These are phyloP conservation scores for Lacanobia oleracea DNA, from an alignment of 2,888 invertebrate species.

Conservation along the genomic window DNA sequence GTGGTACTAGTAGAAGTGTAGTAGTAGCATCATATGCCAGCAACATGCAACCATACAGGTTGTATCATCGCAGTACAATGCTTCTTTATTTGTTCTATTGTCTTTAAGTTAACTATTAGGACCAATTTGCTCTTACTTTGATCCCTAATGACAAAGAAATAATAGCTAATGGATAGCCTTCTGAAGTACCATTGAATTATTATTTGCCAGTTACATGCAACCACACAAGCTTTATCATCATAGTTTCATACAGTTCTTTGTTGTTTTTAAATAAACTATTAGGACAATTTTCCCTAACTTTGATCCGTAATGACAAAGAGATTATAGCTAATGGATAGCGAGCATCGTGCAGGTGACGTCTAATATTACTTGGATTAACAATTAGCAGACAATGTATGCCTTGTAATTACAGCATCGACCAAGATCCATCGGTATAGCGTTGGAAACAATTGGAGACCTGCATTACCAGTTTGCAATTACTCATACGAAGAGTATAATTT, in stretches of 20 bases:
- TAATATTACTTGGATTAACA: constrained; percentile 7
- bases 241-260: too few relatives aligned
- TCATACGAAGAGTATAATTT: constrained; percentile 23
- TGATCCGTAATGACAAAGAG: constrained; percentile 7
- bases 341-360: neutral
- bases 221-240: too few relatives aligned
- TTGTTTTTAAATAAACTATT: neutral
- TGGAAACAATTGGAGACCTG: constrained; percentile 10
- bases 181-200: too few relatives aligned
- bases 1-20: too few relatives aligned
- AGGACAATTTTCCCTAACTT: neutral
- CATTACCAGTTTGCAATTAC: constrained; percentile 2
- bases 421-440: neutral
- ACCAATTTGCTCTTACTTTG: neutral
- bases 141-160: constrained; percentile 10
- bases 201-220: too few relatives aligned
- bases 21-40: too few relatives aligned
- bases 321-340: neutral
- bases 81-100: neutral
- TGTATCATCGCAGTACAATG: too few relatives aligned
- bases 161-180: neutral
- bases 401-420: constrained; percentile 2
- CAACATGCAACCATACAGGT: too few relatives aligned
- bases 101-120: neutral
- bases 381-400: neutral